Conservation (phyloP, 2,888 invertebrate genomes). For the Yponomeuta malinellus region DNA sequence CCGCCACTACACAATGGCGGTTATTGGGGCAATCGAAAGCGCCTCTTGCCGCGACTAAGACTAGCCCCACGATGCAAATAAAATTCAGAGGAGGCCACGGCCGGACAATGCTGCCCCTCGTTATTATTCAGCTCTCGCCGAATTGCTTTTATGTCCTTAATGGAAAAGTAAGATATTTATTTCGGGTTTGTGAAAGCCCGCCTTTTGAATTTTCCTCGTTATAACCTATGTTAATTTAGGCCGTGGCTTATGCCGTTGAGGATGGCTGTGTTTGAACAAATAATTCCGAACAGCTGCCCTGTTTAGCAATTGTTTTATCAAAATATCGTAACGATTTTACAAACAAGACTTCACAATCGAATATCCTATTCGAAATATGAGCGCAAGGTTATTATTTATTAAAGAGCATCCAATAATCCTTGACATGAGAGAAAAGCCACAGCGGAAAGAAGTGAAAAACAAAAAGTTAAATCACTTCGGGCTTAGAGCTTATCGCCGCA, state of each 20-base stretch:
- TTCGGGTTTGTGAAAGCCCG: conserved; percentile 57
- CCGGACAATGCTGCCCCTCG: conserved; percentile 69
- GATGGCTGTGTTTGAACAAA: conserved; percentile 35
- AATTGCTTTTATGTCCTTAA: conserved; percentile 73
- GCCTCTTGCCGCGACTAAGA: conserved; percentile 37
- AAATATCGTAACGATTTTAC: not conserved
- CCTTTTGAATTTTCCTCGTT: conserved; percentile 54
- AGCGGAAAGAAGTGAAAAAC: not conserved
- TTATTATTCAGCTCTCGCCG: conserved; percentile 72
- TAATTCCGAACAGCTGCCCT: not conserved
- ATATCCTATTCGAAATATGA: not conserved
- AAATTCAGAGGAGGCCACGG: conserved; percentile 59
- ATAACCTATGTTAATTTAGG: conserved; percentile 35
- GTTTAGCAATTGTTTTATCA: not conserved
- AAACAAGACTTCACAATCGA: not conserved
- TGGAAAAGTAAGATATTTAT: conserved; percentile 40
- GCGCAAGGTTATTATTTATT: not conserved
- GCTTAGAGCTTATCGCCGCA: not conserved
- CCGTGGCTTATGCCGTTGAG: conserved; percentile 34
- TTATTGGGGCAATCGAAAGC: conserved; percentile 65
- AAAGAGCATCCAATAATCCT: conserved; percentile 1
- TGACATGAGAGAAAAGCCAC: conserved; percentile 2
- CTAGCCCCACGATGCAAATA: conserved; percentile 68
- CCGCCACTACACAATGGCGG: conserved; percentile 51
- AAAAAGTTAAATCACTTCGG: conserved; percentile 1